Conservation (phyloP, 2,797 vertebrate species). For the Sebastes variabilis region DNA sequence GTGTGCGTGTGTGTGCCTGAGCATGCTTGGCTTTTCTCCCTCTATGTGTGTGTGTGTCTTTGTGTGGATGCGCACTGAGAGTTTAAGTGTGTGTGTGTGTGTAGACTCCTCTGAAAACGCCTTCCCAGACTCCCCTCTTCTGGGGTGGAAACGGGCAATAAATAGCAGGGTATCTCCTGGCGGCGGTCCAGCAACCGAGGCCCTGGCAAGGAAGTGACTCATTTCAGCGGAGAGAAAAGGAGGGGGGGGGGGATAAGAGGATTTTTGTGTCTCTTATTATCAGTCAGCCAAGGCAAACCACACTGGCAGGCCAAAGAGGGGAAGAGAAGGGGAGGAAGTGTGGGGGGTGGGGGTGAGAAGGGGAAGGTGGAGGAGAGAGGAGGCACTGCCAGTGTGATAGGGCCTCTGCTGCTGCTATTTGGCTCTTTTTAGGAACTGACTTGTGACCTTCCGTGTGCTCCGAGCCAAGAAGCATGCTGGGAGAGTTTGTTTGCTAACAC, state of each 20-base stretch:
- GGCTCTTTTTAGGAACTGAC: slow-evolving; percentile 73
- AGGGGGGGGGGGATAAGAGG: slow-evolving; percentile 66
- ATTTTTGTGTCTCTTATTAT: slow-evolving; percentile 89
- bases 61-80: slow-evolving; percentile 22
- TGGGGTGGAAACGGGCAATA: slow-evolving; percentile 84
- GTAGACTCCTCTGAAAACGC: slow-evolving; percentile 42
- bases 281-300: slow-evolving; percentile 88
- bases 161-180: slow-evolving; percentile 86
- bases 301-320: slow-evolving; percentile 76
- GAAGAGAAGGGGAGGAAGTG: slow-evolving; percentile 46
- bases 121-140: slow-evolving; percentile 77
- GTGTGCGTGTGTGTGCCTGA: slow-evolving; percentile 41
- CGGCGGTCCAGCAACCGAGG: slow-evolving; percentile 79
- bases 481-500: slow-evolving; percentile 62
- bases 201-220: slow-evolving; percentile 83
- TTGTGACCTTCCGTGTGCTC: slow-evolving; percentile 43
- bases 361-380: slow-evolving; percentile 2
- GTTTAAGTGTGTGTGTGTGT: slow-evolving; percentile 38
- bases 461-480: slow-evolving; percentile 58
- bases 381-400: slow-evolving; percentile 34
- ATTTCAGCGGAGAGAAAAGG: slow-evolving; percentile 79
- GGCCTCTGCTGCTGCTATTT: slow-evolving; percentile 62
- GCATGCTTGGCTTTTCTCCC: slow-evolving; percentile 40
- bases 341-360: slow-evolving; percentile 11
- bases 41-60: slow-evolving; percentile 29